Evolutionary conservation across 1,140 invertebrate species (phyloP).

Genomic region (Cherax destructor): DNA sequence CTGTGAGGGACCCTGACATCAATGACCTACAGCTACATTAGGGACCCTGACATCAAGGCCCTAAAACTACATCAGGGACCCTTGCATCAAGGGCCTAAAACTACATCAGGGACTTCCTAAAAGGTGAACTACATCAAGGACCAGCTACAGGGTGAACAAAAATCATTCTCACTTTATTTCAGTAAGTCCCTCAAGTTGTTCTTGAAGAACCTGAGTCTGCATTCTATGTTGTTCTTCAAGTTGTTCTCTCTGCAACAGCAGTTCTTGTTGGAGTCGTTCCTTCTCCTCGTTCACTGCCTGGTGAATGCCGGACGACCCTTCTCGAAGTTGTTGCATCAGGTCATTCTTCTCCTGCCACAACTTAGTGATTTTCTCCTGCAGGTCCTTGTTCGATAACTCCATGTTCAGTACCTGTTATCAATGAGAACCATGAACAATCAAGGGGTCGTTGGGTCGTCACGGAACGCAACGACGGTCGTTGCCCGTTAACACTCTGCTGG

Average conservation of each 20-base stretch:
- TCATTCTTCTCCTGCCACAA: slow-evolving; percentile 44
- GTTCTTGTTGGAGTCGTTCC: slow-evolving; percentile 27
- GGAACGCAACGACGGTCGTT: no score
- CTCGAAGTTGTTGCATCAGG: slow-evolving; percentile 28
- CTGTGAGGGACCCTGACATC: no score
- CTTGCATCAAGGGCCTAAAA: no score
- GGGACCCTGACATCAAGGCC: no score
- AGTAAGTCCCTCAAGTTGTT: slow-evolving; percentile 37
- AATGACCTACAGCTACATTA: no score
- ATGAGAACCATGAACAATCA: no score
- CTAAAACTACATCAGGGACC: no score
- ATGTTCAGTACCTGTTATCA: slow-evolving; percentile 52
- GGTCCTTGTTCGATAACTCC: slow-evolving; percentile 60
- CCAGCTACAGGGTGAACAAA: no score
- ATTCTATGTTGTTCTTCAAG: slow-evolving; percentile 8
- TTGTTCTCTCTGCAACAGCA: slow-evolving; percentile 29
- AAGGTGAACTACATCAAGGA: no score
- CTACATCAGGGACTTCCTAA: no score
- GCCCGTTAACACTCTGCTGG: no score
- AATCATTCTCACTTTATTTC: slow-evolving; percentile 32
- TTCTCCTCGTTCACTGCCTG: slow-evolving; percentile 35
- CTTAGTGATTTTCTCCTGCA: slow-evolving; percentile 38
- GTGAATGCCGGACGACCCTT: slow-evolving; percentile 35
- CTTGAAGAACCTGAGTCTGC: slow-evolving; percentile 3
- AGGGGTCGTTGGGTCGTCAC: neutral